A percentile compares a stretch with the other conserved stretches of the same genome.
Evolutionary conservation across 2,797 vertebrate species (phyloP).

Genomic region (Acanthurus leucopareius): DNA sequence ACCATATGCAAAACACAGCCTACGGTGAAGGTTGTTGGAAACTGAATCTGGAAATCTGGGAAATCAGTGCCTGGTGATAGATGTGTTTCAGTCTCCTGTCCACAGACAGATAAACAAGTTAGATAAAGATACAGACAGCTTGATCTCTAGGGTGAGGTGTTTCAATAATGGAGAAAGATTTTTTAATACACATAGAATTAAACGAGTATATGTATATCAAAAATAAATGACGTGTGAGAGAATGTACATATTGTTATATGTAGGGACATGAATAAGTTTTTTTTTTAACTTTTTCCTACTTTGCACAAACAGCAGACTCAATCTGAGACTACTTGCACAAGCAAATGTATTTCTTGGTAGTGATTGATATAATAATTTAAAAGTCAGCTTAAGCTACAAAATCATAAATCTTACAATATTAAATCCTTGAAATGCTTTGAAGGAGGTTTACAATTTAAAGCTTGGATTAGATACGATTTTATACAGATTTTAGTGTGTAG

Average conservation of each 20-base stretch:
- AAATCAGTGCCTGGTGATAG: background rate
- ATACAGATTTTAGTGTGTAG: slow-evolving; percentile 12
- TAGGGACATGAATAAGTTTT: background rate
- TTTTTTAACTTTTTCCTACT: too few species aligned
- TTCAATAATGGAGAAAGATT: too few species aligned
- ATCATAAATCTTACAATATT: background rate
- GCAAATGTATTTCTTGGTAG: background rate
- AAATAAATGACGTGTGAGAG: background rate
- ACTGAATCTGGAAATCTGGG: too few species aligned
- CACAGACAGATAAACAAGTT: too few species aligned
- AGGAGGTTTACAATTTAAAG: background rate
- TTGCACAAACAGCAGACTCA: too few species aligned
- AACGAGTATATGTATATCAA: too few species aligned
- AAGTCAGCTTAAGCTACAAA: slow-evolving; percentile 3
- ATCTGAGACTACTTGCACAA: background rate
- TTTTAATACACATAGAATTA: too few species aligned
- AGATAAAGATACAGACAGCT: too few species aligned
- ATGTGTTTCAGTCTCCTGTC: background rate
- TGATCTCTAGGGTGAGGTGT: too few species aligned
- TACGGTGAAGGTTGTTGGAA: too few species aligned
- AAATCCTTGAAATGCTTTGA: slow-evolving; percentile 17
- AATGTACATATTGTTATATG: background rate
- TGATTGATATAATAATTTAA: background rate
- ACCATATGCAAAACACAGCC: background rate
- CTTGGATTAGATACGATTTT: background rate